phyloP scores from a whole-genome alignment of 1,140 invertebrate genomes.

The Ephestia elutella region DNA sequence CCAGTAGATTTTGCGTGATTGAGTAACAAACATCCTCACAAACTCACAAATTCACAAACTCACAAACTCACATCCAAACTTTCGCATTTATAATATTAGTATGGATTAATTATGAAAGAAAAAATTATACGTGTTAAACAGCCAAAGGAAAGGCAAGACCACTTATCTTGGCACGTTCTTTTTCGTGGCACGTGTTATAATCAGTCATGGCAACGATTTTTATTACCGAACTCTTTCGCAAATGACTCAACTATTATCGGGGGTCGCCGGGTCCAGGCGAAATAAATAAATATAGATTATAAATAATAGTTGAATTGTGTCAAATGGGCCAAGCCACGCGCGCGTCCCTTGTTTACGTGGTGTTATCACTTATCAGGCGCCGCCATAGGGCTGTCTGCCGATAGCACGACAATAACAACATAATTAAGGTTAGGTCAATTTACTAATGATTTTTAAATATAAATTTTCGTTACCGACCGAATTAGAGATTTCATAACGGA shows the following conservation, averaged over 20 bases:
- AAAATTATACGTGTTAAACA: too few species aligned
- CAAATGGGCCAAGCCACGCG: slow-evolving; percentile 21
- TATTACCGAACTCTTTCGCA: slow-evolving; percentile 19
- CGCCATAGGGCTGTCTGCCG: slow-evolving; percentile 35
- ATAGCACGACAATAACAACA: slow-evolving; percentile 39
- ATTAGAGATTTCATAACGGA: not conserved
- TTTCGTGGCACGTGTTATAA: not conserved
- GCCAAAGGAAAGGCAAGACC: too few species aligned
- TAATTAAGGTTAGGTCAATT: slow-evolving; percentile 49
- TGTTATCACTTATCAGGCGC: slow-evolving; percentile 32
- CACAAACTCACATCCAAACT: too few species aligned
- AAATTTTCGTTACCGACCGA: not conserved
- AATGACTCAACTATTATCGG: slow-evolving; percentile 26
- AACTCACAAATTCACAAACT: too few species aligned
- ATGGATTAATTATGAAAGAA: too few species aligned
- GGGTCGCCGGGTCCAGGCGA: slow-evolving; percentile 18
- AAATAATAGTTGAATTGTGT: slow-evolving; percentile 27
- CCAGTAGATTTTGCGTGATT: too few species aligned
- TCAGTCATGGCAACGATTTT: slow-evolving; percentile 4
- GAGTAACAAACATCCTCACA: too few species aligned
- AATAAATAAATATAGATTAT: slow-evolving; percentile 9
- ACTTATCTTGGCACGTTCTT: not conserved
- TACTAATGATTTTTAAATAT: slow-evolving; percentile 30
- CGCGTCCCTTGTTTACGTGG: slow-evolving; percentile 42
- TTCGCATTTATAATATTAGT: too few species aligned